Evolutionary conservation across 2,113 vertebrate species (phyloP), one percentile per base, ranked within the genome.

Genomic region (Limanda limanda): DNA sequence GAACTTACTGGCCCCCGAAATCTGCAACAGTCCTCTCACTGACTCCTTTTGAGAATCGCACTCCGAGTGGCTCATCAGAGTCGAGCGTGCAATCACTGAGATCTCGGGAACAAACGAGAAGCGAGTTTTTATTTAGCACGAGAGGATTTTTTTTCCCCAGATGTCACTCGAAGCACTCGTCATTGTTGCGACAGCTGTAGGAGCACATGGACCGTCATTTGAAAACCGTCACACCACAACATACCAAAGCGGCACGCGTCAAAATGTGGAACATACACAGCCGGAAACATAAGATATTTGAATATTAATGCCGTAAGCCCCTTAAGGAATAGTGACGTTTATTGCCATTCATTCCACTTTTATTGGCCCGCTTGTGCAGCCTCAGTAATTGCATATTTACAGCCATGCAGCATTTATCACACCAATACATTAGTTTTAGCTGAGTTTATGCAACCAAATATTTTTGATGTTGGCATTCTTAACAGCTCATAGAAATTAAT

Each of bases 141-240:
- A 67, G 74, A 71, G 82, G 83, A 84, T 90, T 89, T 80, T 89
- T 80, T 37, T 73, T 27, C 3, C 85, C 87, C 89, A 90, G 90
- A 92, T 91, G 91, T 91, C 89, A 89, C 83, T 86, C 42, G 74
- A 89, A 86, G 90, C 69, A 58, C 77, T 89, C 72, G 89, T 87
- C 86, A 90, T 88, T 88, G 91, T 88, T 79, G 85, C 79, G 87
- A 87, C 89, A 92, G 91, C 91, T 92, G 91, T 71, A 83, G 81
- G 51, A 76, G 84, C 87, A 86, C 89, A 86, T 82, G 84, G 84
- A 51, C 82, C 61, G 56, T 79, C 87, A 75, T 87, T 75, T 71
- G 40, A 69, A 86, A 86, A 68, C 48, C 58, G 14, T 85, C 77
- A 18, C 80, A 75, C 66, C 71, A 57, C 79, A 80, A 87, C 89